Evolutionary conservation across 1,140 invertebrate genomes (phyloP).

Genomic region (Mactra quadrangularis): DNA sequence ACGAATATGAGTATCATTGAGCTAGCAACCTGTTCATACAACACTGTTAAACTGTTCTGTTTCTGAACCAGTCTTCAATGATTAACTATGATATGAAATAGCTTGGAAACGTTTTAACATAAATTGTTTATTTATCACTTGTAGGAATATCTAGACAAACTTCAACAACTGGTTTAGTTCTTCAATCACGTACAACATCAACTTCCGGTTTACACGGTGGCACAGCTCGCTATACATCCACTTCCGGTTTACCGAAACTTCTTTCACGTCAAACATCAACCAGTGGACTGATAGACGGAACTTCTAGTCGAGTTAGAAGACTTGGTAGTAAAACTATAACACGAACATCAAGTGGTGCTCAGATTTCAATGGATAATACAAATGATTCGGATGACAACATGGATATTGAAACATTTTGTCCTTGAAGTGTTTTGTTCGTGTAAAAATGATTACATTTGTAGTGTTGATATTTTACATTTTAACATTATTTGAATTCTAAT

Average conservation of each 20-base stretch:
- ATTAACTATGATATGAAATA: too few species aligned
- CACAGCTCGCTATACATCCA: conserved; percentile 2
- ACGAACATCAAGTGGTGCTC: background rate
- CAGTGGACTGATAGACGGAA: conserved; percentile 6
- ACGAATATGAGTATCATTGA: too few species aligned
- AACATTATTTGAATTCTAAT: too few species aligned
- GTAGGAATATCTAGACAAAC: conserved; percentile 25
- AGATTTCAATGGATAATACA: background rate
- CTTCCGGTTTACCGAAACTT: background rate
- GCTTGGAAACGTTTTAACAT: too few species aligned
- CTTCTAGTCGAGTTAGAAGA: background rate
- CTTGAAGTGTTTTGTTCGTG: too few species aligned
- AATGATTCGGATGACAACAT: conserved; percentile 9
- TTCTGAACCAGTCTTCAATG: too few species aligned
- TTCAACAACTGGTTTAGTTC: conserved; percentile 5
- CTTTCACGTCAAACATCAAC: conserved; percentile 16
- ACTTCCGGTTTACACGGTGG: background rate
- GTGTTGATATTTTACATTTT: too few species aligned
- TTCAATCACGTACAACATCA: conserved; percentile 8
- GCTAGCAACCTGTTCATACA: too few species aligned
- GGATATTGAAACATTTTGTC: conserved; percentile 6
- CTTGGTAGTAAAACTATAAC: background rate
- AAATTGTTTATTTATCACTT: too few species aligned
- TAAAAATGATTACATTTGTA: too few species aligned
- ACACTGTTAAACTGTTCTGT: too few species aligned